Conservation (phyloP, 2,113 vertebrate species). For the Antidorcas marsupialis region DNA sequence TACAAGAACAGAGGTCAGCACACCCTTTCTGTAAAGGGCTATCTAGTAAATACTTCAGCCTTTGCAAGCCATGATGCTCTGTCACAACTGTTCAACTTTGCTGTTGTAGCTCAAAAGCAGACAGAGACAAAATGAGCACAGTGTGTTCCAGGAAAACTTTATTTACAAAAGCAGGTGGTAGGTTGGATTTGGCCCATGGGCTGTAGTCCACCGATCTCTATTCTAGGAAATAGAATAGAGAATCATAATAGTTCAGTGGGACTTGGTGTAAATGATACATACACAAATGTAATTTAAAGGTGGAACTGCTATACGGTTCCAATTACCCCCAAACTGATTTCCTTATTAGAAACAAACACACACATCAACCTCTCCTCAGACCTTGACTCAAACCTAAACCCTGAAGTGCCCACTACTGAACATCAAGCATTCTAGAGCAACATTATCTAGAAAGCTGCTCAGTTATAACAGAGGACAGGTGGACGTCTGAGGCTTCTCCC, state of each 20-base stretch:
- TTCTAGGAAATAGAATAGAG: neutral
- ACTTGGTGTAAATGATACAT: neutral
- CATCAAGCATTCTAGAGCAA: neutral
- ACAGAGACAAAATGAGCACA: neutral
- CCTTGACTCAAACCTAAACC: neutral
- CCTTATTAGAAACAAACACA: neutral
- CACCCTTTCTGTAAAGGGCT: neutral
- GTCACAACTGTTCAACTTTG: neutral
- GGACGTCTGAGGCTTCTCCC: neutral
- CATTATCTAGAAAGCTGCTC: neutral
- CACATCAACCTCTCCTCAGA: neutral
- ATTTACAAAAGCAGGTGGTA: neutral
- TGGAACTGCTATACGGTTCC: neutral
- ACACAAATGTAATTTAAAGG: neutral
- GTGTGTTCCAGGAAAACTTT: neutral
- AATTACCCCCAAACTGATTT: neutral
- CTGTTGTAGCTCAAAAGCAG: neutral
- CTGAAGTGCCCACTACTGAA: neutral
- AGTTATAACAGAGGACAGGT: neutral
- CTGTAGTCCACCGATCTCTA: neutral
- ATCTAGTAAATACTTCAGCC: rapidly evolving
- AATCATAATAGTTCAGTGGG: neutral
- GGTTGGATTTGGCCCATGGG: neutral
- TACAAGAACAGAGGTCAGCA: too few species aligned
- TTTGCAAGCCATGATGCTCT: neutral